Evolutionary conservation across 2,888 invertebrate species (phyloP).

Genomic region (Creontiades dilutus): DNA sequence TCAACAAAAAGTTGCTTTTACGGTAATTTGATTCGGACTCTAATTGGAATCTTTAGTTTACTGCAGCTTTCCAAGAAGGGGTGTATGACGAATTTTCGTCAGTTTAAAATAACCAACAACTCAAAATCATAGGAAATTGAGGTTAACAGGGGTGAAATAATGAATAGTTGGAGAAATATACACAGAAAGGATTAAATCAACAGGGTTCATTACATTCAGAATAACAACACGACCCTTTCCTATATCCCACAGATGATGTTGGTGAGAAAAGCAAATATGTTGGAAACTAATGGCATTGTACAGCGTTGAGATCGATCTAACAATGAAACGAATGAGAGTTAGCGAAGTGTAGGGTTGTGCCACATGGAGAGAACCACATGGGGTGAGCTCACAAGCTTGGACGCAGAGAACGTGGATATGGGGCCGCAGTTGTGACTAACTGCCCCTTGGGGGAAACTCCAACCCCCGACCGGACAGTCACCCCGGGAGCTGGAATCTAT

Average conservation of each 20-base stretch:
- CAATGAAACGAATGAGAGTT: not conserved
- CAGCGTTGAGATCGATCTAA: not conserved
- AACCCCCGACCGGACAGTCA: constrained; percentile 7
- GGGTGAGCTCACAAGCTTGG: not conserved
- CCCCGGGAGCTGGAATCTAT: constrained; percentile 33
- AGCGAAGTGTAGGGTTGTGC: not conserved
- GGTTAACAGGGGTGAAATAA: too few relatives aligned
- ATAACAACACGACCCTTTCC: not conserved
- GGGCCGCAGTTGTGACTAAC: constrained; percentile 68
- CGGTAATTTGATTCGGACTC: too few relatives aligned
- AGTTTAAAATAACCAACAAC: too few relatives aligned
- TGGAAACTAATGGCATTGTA: not conserved
- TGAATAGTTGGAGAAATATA: not conserved
- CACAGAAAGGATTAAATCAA: not conserved
- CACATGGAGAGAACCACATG: not conserved
- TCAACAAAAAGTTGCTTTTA: too few relatives aligned
- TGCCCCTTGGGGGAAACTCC: constrained; percentile 47
- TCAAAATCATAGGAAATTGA: too few relatives aligned
- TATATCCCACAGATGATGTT: not conserved
- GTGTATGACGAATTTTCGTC: too few relatives aligned
- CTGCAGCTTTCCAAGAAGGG: too few relatives aligned
- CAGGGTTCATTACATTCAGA: not conserved
- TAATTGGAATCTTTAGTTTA: too few relatives aligned
- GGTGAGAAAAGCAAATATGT: constrained; percentile 11
- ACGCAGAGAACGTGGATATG: constrained; percentile 31